A percentile compares a stretch with the other conserved stretches of the same genome.
These are phyloP conservation scores for Chironomus tentans DNA, from an alignment of 2,888 invertebrate species.

Conservation along the genomic window DNA sequence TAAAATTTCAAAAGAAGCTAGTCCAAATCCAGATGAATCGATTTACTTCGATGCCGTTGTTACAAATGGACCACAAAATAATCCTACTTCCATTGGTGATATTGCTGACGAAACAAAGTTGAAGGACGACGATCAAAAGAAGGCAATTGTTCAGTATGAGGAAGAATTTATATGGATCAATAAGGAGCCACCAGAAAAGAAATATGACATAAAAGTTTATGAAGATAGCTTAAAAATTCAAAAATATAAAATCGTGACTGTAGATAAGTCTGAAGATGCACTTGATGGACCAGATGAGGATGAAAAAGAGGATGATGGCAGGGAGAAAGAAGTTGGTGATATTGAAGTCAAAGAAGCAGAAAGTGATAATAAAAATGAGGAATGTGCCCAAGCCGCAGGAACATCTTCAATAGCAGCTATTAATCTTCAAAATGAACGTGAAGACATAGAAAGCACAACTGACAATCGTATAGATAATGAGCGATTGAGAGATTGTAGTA, in stretches of 20 bases:
- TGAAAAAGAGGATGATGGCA: conserved; percentile 21
- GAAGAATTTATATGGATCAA: conserved; percentile 28
- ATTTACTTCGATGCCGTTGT: conserved; percentile 75
- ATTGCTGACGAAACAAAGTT: conserved; percentile 8
- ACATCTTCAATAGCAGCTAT: conserved; percentile 27
- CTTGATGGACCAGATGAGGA: conserved; percentile 16
- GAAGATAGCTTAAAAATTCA: conserved; percentile 24
- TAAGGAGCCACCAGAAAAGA: conserved; percentile 22
- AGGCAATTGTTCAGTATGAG: conserved; percentile 28
- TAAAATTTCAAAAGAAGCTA: conserved; percentile 37
- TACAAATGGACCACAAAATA: conserved; percentile 42
- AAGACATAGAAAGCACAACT: conserved; percentile 28
- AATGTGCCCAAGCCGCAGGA: conserved; percentile 30
- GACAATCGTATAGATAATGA: conserved; percentile 26
- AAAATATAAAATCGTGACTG: conserved; percentile 24
- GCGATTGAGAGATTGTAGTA: conserved; percentile 24
- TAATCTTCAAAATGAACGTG: conserved; percentile 28
- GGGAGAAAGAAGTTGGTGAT: conserved; percentile 22
- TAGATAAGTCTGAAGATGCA: conserved; percentile 21
- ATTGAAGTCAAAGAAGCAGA: conserved; percentile 7
- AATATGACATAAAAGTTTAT: conserved; percentile 25
- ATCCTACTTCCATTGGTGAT: conserved; percentile 31
- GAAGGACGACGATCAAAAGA: conserved; percentile 27
- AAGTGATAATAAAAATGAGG: conserved; percentile 30
- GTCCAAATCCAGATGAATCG: conserved; percentile 63